phyloP scores from a whole-genome alignment of 2,888 invertebrate species.

The Drosophila maculinotata region DNA sequence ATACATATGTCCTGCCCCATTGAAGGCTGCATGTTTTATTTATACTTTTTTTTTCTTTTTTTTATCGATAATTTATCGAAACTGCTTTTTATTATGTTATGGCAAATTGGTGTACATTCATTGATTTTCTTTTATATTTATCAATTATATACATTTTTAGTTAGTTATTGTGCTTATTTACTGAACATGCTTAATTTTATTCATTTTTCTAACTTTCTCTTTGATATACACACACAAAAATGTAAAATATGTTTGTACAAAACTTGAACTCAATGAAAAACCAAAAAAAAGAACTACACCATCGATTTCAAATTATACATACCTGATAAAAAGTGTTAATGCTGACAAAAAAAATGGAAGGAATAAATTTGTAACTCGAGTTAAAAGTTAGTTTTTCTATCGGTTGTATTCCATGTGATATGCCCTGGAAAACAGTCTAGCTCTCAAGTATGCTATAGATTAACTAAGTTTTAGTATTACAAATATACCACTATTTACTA shows the following conservation, averaged over 20 bases:
- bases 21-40: conserved; percentile 56
- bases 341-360: conserved; percentile 1
- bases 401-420: conserved; percentile 14
- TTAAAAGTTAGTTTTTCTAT: conserved; percentile 29
- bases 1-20: conserved; percentile 13
- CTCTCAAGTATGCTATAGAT: conserved; percentile 35
- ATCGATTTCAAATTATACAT: conserved; percentile 1
- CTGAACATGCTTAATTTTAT: conserved; percentile 20
- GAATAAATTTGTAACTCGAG: conserved; percentile 4
- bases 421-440: conserved; percentile 27
- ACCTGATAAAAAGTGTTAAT: conserved; percentile 10
- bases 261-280: conserved; percentile 30
- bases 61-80: conserved; percentile 24
- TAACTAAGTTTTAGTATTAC: conserved; percentile 32
- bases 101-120: conserved; percentile 39
- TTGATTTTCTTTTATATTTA: conserved; percentile 11
- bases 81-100: conserved; percentile 26
- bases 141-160: conserved; percentile 11
- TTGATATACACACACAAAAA: conserved; percentile 73
- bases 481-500: conserved; percentile 23
- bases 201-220: conserved; percentile 13
- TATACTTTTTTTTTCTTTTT: conserved; percentile 13
- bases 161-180: conserved; percentile 33
- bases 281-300: conserved; percentile 9
- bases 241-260: conserved; percentile 70